These are phyloP conservation scores for Peromyscus nudipes DNA, from an alignment of 2,797 vertebrate genomes.

Conservation along the genomic window DNA sequence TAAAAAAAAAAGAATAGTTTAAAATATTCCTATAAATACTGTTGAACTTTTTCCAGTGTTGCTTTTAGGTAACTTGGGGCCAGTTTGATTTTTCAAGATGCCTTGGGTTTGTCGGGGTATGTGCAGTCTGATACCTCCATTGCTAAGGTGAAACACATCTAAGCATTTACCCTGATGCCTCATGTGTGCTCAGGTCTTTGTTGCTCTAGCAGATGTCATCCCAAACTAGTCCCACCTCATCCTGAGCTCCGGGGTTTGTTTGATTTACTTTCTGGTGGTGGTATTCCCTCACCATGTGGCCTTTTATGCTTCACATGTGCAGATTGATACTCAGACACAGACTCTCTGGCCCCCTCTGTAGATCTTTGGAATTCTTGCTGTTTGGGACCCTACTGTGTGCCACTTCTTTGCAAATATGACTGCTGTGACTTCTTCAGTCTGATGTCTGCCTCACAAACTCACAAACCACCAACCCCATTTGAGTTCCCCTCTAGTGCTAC, in stretches of 20 bases:
- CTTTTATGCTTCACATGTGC: neutral
- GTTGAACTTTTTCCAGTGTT: neutral
- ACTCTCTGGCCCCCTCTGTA: neutral
- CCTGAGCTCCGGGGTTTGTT: neutral
- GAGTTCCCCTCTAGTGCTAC: neutral
- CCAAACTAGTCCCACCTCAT: neutral
- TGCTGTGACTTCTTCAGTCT: neutral
- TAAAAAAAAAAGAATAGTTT: neutral
- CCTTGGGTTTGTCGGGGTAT: neutral
- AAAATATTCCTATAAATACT: neutral
- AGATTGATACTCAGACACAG: neutral
- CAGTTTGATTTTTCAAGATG: neutral
- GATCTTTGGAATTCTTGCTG: neutral
- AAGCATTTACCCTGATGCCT: neutral
- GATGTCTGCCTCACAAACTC: conserved; percentile 1
- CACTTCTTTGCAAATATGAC: conserved; percentile 4
- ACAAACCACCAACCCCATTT: neutral
- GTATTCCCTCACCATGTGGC: neutral
- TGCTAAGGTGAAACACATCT: neutral
- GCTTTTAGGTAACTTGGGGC: neutral
- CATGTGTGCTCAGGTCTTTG: neutral
- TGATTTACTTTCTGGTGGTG: neutral
- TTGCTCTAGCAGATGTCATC: neutral
- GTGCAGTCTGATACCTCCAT: neutral
- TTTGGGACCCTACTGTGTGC: neutral